These are phyloP conservation scores for Heliocidaris erythrogramma DNA, from an alignment of 35 echinoderm and acorn worm species.

Conservation along the genomic window DNA sequence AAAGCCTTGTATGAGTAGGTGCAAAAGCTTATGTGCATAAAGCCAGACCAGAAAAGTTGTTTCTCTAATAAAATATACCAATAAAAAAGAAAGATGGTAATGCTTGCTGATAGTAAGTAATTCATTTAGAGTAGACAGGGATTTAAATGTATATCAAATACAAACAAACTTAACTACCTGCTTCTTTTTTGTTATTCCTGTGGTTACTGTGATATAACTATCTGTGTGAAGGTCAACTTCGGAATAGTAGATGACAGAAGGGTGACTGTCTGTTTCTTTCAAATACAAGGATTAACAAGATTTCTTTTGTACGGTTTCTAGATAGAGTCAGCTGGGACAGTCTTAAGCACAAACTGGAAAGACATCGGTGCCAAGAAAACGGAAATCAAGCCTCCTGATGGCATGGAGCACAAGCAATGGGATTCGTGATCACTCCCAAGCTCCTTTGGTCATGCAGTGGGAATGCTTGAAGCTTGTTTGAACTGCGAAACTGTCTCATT, in stretches of 20 bases:
- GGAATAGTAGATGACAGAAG: background rate
- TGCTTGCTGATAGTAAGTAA: too few species aligned
- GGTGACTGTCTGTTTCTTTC: background rate
- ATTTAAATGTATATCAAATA: too few species aligned
- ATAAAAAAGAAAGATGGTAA: too few species aligned
- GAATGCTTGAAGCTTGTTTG: background rate
- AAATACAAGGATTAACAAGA: background rate
- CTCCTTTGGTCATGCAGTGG: too few species aligned
- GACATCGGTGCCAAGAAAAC: slow-evolving; percentile 89
- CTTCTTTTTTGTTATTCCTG: too few species aligned
- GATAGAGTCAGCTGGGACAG: slow-evolving; percentile 93
- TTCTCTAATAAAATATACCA: too few species aligned
- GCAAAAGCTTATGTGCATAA: too few species aligned
- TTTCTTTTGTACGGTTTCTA: slow-evolving; percentile 42
- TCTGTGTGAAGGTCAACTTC: background rate
- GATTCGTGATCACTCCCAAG: slow-evolving; percentile 39
- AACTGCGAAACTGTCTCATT: background rate
- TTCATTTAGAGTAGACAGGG: too few species aligned
- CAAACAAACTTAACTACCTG: too few species aligned
- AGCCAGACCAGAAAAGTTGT: too few species aligned
- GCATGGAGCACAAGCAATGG: slow-evolving; percentile 93
- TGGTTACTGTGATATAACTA: too few species aligned
- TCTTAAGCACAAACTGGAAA: slow-evolving; percentile 97
- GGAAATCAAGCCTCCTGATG: slow-evolving; percentile 95
- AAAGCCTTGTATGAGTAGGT: too few species aligned